Evolutionary conservation across 2,113 vertebrate species (phyloP).

Genomic region (Erythrolamprus reginae): DNA sequence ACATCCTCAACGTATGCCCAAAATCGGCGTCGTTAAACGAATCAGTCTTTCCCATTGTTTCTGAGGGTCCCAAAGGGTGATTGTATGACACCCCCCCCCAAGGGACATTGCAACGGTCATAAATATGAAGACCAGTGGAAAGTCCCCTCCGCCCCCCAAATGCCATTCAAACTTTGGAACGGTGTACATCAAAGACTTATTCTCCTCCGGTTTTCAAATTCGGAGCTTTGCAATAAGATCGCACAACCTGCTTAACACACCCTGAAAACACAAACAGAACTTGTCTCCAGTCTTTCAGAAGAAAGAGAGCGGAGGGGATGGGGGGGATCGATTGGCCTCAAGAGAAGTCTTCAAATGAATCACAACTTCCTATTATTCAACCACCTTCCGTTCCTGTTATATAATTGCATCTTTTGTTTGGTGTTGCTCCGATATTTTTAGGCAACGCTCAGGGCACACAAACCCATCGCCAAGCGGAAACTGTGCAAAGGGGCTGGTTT

Average conservation of each 20-base stretch:
- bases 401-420: neutral
- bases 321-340: neutral
- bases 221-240: neutral
- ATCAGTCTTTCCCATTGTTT: too few species aligned
- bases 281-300: too few species aligned
- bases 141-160: neutral
- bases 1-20: too few species aligned
- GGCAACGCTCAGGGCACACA: neutral
- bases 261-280: neutral
- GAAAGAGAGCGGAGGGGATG: neutral
- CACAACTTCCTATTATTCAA: accelerated
- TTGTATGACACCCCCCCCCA: too few species aligned
- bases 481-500: neutral
- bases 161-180: neutral
- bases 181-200: too few species aligned
- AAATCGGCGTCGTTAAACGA: too few species aligned
- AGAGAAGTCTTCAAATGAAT: neutral
- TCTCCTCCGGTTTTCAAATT: neutral
- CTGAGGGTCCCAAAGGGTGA: too few species aligned
- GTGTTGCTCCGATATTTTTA: neutral
- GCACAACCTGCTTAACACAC: accelerated
- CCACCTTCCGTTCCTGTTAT: neutral
- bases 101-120: neutral
- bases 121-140: neutral
- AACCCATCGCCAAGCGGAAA: neutral